A percentile compares a stretch with the other conserved stretches of the same genome.
Conservation (phyloP, 2,113 vertebrate genomes). For the Cynoglossus semilaevis region DNA sequence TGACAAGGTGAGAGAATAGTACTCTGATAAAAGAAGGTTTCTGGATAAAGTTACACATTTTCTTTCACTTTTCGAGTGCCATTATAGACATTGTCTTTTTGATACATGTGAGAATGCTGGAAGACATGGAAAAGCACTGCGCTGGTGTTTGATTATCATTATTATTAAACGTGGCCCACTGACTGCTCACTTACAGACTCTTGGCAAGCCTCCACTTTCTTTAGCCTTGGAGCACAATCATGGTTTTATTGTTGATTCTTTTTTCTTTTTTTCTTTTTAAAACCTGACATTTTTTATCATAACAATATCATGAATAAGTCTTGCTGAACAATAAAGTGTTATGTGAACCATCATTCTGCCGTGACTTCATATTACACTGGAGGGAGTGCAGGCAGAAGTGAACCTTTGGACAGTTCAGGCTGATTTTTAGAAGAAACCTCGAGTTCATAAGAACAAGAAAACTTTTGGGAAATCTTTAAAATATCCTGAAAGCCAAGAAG, state of each 20-base stretch:
- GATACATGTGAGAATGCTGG: constrained; percentile 26
- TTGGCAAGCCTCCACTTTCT: constrained; percentile 6
- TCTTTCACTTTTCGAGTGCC: constrained; percentile 59
- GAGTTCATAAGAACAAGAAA: constrained; percentile 45
- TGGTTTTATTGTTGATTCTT: background rate
- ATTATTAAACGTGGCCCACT: constrained; percentile 47
- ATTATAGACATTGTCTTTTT: constrained; percentile 44
- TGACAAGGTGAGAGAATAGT: constrained; percentile 37
- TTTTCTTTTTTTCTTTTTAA: constrained; percentile 2
- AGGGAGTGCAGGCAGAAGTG: constrained; percentile 11
- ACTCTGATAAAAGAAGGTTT: constrained; percentile 8
- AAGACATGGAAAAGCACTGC: constrained; percentile 61
- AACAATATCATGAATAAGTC: constrained; percentile 16
- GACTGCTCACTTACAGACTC: constrained; percentile 13
- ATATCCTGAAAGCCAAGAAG: constrained; percentile 31
- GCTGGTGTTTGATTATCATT: constrained; percentile 59
- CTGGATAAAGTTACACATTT: constrained; percentile 42
- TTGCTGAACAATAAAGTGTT: constrained; percentile 14
- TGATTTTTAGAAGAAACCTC: constrained; percentile 33
- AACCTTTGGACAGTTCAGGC: constrained; percentile 23
- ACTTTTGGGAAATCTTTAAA: constrained; percentile 44
- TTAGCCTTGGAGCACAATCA: background rate
- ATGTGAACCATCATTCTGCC: constrained; percentile 3
- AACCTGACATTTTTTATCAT: constrained; percentile 1
- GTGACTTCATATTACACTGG: constrained; percentile 23